Conservation (phyloP, 2,113 vertebrate genomes). For the Zapornia atra region DNA sequence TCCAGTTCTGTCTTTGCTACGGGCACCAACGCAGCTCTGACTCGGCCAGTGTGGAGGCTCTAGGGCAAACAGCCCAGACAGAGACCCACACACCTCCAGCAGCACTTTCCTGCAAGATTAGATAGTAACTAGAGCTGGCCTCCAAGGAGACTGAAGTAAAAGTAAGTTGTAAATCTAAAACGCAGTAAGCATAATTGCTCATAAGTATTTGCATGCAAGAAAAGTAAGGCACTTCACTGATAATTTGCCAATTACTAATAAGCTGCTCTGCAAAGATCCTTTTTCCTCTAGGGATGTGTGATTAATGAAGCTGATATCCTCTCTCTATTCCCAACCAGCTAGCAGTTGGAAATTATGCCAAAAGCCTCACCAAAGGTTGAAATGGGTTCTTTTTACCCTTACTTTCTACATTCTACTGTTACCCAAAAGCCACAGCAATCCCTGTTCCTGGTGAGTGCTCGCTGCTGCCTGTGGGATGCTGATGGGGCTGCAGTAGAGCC, state of each 20-base stretch:
- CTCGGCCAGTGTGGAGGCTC: rapidly evolving
- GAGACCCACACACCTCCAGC: not conserved
- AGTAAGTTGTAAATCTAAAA: slow-evolving; percentile 7
- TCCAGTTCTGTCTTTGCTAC: not conserved
- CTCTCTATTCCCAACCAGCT: not conserved
- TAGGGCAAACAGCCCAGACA: not conserved
- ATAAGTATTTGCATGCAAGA: not conserved
- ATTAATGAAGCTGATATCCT: not conserved
- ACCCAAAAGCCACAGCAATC: not conserved
- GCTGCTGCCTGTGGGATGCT: not conserved
- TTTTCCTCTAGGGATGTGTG: not conserved
- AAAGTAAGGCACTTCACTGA: not conserved
- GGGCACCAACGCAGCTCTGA: not conserved
- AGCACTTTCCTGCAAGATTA: not conserved
- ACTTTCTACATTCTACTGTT: not conserved
- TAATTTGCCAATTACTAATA: not conserved
- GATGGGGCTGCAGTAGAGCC: not conserved
- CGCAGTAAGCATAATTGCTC: not conserved
- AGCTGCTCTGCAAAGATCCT: not conserved
- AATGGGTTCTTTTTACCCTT: not conserved
- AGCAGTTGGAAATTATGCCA: not conserved
- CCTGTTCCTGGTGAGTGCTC: not conserved
- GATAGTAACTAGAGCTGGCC: not conserved
- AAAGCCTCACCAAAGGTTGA: not conserved
- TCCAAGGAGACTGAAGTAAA: not conserved